phyloP scores from a whole-genome alignment of 92 coral and sea anemone species.

The Parazoanthus darwini region DNA sequence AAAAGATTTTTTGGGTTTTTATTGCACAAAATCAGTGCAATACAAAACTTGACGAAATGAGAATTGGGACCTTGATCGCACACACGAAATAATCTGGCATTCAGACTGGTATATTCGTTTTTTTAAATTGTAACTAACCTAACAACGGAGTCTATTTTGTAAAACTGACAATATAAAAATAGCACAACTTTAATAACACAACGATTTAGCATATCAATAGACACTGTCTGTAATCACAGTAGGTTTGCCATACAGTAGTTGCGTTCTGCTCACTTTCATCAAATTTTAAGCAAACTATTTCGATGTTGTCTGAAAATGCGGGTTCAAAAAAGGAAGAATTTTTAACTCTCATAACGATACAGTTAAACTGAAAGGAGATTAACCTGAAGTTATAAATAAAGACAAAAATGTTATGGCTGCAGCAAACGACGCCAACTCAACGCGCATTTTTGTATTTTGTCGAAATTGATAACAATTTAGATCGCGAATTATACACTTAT shows the following conservation, averaged over 20 bases:
- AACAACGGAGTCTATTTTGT: conserved; percentile 11
- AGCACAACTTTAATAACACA: not conserved
- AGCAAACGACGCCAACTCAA: not conserved
- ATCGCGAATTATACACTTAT: not conserved
- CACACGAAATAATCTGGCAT: not conserved
- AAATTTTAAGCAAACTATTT: not conserved
- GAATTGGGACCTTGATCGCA: not conserved
- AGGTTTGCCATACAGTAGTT: not conserved
- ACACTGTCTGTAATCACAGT: not conserved
- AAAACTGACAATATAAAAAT: not conserved
- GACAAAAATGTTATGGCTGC: not conserved
- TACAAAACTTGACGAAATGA: too few species aligned
- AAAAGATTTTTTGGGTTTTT: too few species aligned
- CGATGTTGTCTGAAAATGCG: not conserved
- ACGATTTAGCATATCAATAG: conserved; percentile 12
- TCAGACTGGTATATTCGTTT: not conserved
- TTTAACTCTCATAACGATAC: not conserved
- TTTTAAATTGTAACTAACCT: not conserved
- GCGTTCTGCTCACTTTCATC: not conserved
- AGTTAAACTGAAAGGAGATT: not conserved
- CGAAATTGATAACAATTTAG: not conserved
- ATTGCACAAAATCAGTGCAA: too few species aligned
- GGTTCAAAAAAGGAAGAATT: not conserved
- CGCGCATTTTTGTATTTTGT: not conserved
- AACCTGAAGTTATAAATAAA: too few species aligned